phyloP scores from a whole-genome alignment of 2,888 invertebrate species.

The Steinernema carpocapsae region DNA sequence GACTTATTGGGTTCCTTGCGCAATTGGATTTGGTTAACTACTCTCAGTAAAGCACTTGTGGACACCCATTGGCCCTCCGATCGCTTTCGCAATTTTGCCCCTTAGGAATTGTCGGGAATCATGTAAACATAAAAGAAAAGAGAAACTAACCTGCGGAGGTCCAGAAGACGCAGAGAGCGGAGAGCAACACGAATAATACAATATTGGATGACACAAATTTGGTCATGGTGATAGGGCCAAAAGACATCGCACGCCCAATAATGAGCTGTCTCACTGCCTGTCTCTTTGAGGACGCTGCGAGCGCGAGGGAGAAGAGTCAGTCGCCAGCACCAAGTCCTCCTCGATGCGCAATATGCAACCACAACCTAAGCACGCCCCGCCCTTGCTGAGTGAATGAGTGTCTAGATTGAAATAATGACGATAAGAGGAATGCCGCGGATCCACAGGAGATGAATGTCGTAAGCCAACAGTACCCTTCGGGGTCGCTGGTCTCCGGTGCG shows the following conservation, averaged over 20 bases:
- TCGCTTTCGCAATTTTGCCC: not conserved
- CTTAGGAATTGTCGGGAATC: not conserved
- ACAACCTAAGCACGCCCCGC: conserved; percentile 33
- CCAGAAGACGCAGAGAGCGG: not conserved
- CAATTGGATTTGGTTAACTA: conserved; percentile 27
- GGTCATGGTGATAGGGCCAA: conserved; percentile 31
- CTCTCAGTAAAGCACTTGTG: not conserved
- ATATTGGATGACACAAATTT: conserved; percentile 9
- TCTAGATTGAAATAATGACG: conserved; percentile 11
- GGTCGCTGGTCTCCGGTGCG: not conserved
- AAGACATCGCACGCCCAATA: conserved; percentile 28
- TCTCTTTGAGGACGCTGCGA: conserved; percentile 23
- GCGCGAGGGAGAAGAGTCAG: conserved; percentile 29
- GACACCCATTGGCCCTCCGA: not conserved
- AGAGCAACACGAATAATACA: not conserved
- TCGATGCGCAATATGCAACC: conserved; percentile 34
- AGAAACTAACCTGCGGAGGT: conserved; percentile 24
- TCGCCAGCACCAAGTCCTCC: conserved; percentile 31
- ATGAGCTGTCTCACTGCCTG: conserved; percentile 31
- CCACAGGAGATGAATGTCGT: not conserved
- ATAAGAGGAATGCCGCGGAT: not conserved
- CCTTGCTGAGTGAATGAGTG: conserved; percentile 19
- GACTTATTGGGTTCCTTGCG: conserved; percentile 30
- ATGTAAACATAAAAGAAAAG: not conserved
- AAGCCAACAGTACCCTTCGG: not conserved